A percentile compares a stretch with the other conserved stretches of the same genome.
Evolutionary conservation across 2,113 vertebrate genomes (phyloP).

Genomic region (Lota lota): DNA sequence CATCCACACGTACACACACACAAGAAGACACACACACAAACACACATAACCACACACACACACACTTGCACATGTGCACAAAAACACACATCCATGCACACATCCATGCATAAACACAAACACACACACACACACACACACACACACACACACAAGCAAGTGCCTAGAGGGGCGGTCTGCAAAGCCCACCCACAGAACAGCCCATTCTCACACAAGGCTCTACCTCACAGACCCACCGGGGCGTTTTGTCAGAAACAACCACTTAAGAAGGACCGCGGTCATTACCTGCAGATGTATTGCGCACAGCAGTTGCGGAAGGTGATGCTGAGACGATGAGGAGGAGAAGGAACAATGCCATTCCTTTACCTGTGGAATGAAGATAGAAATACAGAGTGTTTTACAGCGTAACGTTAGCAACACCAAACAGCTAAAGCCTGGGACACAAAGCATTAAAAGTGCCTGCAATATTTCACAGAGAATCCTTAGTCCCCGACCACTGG

Average conservation of each 20-base stretch:
- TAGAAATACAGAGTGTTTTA: neutral
- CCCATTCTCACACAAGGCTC: neutral
- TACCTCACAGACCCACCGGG: neutral
- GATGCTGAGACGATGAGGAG: conserved; percentile 17
- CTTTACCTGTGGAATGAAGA: conserved; percentile 31
- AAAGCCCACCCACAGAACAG: neutral
- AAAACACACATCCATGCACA: too few species aligned
- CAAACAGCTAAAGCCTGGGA: neutral
- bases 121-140: too few species aligned
- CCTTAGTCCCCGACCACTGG: neutral
- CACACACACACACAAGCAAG: too few species aligned
- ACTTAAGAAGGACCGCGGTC: conserved; percentile 12
- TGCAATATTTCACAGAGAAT: too few species aligned
- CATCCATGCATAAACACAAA: too few species aligned
- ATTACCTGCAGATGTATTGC: conserved; percentile 54
- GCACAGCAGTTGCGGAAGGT: conserved; percentile 25
- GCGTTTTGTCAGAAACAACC: conserved; percentile 9
- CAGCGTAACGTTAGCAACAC: neutral
- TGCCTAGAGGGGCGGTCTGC: conserved; percentile 18
- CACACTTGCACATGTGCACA: too few species aligned
- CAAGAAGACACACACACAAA: too few species aligned
- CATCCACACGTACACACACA: too few species aligned
- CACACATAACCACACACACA: too few species aligned
- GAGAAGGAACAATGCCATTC: conserved; percentile 32
- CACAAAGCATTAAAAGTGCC: too few species aligned